Conservation (phyloP, 2,888 invertebrate species). For the Cephus rjabovi region DNA sequence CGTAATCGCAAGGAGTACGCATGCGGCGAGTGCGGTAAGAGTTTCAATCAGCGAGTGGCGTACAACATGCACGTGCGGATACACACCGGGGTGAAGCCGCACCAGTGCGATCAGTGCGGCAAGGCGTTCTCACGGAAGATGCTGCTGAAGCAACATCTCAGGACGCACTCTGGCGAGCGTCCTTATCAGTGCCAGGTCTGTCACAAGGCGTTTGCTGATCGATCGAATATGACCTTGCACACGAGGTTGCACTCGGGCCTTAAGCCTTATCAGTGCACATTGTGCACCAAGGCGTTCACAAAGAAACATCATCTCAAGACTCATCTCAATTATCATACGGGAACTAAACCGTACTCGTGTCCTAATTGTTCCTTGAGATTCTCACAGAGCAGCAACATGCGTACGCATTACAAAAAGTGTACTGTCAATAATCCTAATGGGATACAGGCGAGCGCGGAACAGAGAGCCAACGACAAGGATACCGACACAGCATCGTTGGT, state of each 20-base stretch:
- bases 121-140: slow-evolving; percentile 88
- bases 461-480: background rate
- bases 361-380: slow-evolving; percentile 80
- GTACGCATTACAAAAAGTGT: slow-evolving; percentile 87
- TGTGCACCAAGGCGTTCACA: slow-evolving; percentile 83
- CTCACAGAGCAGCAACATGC: slow-evolving; percentile 89
- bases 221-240: slow-evolving; percentile 88
- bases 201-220: slow-evolving; percentile 85
- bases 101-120: slow-evolving; percentile 81
- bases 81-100: slow-evolving; percentile 85
- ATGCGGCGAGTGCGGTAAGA: slow-evolving; percentile 83
- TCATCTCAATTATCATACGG: slow-evolving; percentile 87
- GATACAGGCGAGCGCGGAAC: slow-evolving; percentile 1
- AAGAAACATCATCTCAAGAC: slow-evolving; percentile 89
- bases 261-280: slow-evolving; percentile 77
- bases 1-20: slow-evolving; percentile 85
- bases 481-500: background rate
- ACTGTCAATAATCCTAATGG: slow-evolving; percentile 30
- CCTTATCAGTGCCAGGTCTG: slow-evolving; percentile 85
- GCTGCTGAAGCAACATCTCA: slow-evolving; percentile 84
- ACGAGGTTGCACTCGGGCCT: slow-evolving; percentile 84
- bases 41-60: slow-evolving; percentile 87
- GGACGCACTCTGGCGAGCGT: slow-evolving; percentile 85
- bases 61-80: slow-evolving; percentile 90
- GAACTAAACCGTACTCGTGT: slow-evolving; percentile 84